Percentiles rank a stretch among this genome's conserved stretches.
Evolutionary conservation across 2,888 invertebrate species (phyloP).

Genomic region (Willowsia nigromaculata): DNA sequence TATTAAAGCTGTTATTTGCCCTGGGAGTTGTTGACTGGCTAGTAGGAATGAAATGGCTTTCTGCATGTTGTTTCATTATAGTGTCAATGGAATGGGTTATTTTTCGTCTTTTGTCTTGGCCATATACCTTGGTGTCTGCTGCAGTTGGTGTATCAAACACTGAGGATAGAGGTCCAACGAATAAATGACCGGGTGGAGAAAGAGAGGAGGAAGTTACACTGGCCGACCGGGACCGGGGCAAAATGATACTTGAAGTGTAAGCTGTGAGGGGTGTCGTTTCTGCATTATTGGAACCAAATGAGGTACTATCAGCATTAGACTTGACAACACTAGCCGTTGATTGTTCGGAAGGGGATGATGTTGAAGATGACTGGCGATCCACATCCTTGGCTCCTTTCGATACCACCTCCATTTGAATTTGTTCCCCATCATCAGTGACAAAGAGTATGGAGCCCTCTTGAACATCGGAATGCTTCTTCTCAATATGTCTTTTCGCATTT

Average conservation of each 20-base stretch:
- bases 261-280: too few species aligned
- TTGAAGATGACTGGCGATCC: background rate
- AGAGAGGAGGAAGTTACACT: constrained; percentile 32
- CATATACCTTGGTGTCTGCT: background rate
- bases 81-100: constrained; percentile 52
- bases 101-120: constrained; percentile 24
- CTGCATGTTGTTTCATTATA: constrained; percentile 35
- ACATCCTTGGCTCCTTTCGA: constrained; percentile 1
- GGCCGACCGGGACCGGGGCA: constrained; percentile 33
- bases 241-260: constrained; percentile 4
- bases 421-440: constrained; percentile 60
- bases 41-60: background rate
- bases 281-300: constrained; percentile 13
- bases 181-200: constrained; percentile 18
- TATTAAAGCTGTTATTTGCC: background rate
- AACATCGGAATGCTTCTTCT: constrained; percentile 56
- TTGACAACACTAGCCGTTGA: constrained; percentile 4
- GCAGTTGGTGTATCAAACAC: background rate
- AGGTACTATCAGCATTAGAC: constrained; percentile 53
- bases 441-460: constrained; percentile 56
- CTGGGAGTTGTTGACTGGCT: background rate
- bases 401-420: constrained; percentile 59
- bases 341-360: background rate
- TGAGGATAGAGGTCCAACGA: background rate
- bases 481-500: constrained; percentile 81